Evolutionary conservation across 2,888 invertebrate genomes (phyloP).

Genomic region (Alcis repandata): DNA sequence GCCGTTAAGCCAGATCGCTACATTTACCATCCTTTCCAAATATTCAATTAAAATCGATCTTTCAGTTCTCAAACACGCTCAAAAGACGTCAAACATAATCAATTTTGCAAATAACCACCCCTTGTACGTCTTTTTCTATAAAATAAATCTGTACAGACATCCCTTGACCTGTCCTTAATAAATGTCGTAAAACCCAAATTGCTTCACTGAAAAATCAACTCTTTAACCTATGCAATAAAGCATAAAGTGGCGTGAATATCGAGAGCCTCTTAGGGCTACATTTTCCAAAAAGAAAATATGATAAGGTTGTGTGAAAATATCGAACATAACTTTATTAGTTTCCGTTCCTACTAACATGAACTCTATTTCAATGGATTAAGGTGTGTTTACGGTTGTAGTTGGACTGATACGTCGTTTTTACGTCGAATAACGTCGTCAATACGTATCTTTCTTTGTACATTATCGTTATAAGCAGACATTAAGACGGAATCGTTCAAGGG

Average conservation of each 20-base stretch:
- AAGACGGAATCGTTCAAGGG: constrained; percentile 79
- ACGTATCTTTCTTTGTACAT: constrained; percentile 73
- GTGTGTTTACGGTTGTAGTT: constrained; percentile 39
- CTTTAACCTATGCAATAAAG: not conserved
- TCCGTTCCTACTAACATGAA: not conserved
- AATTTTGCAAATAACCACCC: constrained; percentile 82
- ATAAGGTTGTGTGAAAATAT: constrained; percentile 79
- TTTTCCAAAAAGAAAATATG: constrained; percentile 62
- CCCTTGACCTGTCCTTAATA: constrained; percentile 43
- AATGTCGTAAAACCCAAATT: constrained; percentile 37
- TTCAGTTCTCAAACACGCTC: constrained; percentile 58
- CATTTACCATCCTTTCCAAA: constrained; percentile 60
- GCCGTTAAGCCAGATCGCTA: constrained; percentile 66
- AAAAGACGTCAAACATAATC: constrained; percentile 83
- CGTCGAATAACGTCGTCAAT: constrained; percentile 68
- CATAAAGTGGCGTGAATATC: constrained; percentile 24
- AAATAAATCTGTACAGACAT: constrained; percentile 76
- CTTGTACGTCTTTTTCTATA: constrained; percentile 69
- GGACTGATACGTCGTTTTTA: constrained; percentile 54
- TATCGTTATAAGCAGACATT: constrained; percentile 79
- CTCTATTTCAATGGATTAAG: constrained; percentile 9
- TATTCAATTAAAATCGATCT: constrained; percentile 82
- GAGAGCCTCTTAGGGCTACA: not conserved
- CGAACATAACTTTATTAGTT: constrained; percentile 76
- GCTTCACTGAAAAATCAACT: constrained; percentile 33